Evolutionary conservation across 2,797 vertebrate species (phyloP), one percentile per base, ranked within the genome.

Genomic region (Lacerta viridis): DNA sequence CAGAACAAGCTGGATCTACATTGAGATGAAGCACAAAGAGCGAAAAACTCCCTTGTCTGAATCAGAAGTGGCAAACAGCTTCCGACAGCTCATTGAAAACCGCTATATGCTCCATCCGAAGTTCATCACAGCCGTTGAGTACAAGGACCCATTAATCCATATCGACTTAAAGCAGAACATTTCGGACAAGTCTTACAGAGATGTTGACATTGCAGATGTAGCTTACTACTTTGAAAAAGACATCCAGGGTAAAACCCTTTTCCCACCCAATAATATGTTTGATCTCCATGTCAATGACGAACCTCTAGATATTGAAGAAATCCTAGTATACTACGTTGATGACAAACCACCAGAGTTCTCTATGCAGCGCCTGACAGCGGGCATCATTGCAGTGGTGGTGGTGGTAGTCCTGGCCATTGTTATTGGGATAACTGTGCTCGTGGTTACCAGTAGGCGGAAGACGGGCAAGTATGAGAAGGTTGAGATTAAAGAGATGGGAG

Each of bases 141-240:
- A 98, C 11, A 93, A 98, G 3, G 76, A 80, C 5, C 94, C 95
- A 0, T 89, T 90, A 1, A 95, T 94, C 90, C 95, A 95, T 80
- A 94, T 97, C 71, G 55, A 69, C 84, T 91, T 96, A 91, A 92
- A 68, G 3, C 95, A 96, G 84, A 96, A 36, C 3, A 80, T 0
- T 33, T 88, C 75, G n/a, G 94, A 87, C 3, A 96, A 94, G 94
- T 96, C 25, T 15, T 80, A 94, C 0, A 69, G 79, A 1, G 18
- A 5, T 0, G 87, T 9, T 3, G 97, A 98, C 94, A 97, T 98
- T 92, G 83, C 97, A 13, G 93, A 94, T 1, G 95, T 97, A 89
- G 97, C 97, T 18, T 99, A 98, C 95, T 99, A 99, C 96, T 97
- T 99, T 95, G 98, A 98, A 96, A 98, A 98, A 89, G 98, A 99